A percentile compares a stretch with the other conserved stretches of the same genome.
phyloP scores from a whole-genome alignment of 2,113 vertebrate species.

The Labeo rohita region DNA sequence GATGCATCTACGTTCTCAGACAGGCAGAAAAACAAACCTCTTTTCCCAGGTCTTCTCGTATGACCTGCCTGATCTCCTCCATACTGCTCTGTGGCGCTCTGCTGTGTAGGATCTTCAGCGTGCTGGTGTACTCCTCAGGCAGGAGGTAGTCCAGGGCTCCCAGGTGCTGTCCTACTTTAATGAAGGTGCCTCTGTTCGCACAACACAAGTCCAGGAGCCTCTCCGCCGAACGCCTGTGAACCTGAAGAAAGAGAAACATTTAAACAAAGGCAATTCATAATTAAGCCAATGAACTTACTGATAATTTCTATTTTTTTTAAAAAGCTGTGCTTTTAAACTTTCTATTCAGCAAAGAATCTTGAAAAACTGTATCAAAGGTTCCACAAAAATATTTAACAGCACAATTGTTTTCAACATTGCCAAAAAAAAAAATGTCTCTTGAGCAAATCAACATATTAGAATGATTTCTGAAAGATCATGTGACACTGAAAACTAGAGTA shows the following conservation, averaged over 20 bases:
- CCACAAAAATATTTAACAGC: too few species aligned
- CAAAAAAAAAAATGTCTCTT: too few species aligned
- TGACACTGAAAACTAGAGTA: background rate
- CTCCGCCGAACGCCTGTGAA: conserved; percentile 89
- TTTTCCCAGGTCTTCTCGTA: conserved; percentile 91
- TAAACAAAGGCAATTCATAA: background rate
- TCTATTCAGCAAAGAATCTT: too few species aligned
- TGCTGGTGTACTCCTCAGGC: conserved; percentile 92
- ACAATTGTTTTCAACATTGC: too few species aligned
- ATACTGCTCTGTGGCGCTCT: conserved; percentile 89
- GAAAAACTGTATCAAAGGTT: too few species aligned
- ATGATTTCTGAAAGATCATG: background rate
- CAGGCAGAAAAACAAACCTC: conserved; percentile 76
- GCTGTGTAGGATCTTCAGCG: conserved; percentile 92
- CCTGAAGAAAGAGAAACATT: conserved; percentile 68
- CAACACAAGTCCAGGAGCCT: conserved; percentile 91
- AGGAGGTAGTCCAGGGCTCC: conserved; percentile 94
- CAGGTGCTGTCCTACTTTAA: conserved; percentile 97
- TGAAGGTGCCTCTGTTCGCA: conserved; percentile 96
- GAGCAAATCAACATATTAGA: background rate
- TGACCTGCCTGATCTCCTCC: conserved; percentile 88
- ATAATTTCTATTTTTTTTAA: too few species aligned
- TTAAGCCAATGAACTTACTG: background rate
- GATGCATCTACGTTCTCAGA: background rate
- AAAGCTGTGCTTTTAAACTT: too few species aligned